A percentile compares a stretch with the other conserved stretches of the same genome.
phyloP scores from a whole-genome alignment of 2,113 vertebrate genomes.

The Lota lota region DNA sequence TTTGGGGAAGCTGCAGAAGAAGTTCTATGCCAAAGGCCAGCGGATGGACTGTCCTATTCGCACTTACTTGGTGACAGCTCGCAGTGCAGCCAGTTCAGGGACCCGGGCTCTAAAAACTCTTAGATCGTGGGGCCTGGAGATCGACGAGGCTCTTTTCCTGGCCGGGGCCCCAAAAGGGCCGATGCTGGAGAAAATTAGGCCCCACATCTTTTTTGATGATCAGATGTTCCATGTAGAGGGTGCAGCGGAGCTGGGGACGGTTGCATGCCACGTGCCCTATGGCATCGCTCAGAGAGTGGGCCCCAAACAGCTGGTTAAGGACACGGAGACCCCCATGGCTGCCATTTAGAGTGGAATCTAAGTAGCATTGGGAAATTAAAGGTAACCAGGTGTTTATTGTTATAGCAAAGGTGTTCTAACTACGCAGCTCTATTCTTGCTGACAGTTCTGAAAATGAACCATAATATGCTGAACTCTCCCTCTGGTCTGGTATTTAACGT shows the following conservation, averaged over 20 bases:
- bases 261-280: slow-evolving; percentile 91
- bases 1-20: slow-evolving; percentile 91
- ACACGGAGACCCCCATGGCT: slow-evolving; percentile 20
- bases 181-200: slow-evolving; percentile 88
- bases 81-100: slow-evolving; percentile 91
- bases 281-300: slow-evolving; percentile 78
- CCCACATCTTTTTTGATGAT: slow-evolving; percentile 95
- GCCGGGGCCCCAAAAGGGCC: slow-evolving; percentile 92
- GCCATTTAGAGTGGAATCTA: no score
- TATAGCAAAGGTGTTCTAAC: no score
- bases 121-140: slow-evolving; percentile 93
- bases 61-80: slow-evolving; percentile 91
- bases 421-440: no score
- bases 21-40: slow-evolving; percentile 89
- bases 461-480: no score
- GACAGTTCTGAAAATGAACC: no score
- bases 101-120: slow-evolving; percentile 90
- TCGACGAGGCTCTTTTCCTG: slow-evolving; percentile 90
- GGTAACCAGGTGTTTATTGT: no score
- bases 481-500: no score
- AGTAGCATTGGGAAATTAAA: no score
- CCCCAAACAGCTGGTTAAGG: slow-evolving; percentile 38
- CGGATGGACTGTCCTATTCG: slow-evolving; percentile 91
- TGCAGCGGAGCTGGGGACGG: slow-evolving; percentile 85
- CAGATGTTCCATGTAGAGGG: slow-evolving; percentile 96